Base-by-base conservation (phyloP, 1,140 invertebrate species). In the Drosophila nigrodunni region DNA sequence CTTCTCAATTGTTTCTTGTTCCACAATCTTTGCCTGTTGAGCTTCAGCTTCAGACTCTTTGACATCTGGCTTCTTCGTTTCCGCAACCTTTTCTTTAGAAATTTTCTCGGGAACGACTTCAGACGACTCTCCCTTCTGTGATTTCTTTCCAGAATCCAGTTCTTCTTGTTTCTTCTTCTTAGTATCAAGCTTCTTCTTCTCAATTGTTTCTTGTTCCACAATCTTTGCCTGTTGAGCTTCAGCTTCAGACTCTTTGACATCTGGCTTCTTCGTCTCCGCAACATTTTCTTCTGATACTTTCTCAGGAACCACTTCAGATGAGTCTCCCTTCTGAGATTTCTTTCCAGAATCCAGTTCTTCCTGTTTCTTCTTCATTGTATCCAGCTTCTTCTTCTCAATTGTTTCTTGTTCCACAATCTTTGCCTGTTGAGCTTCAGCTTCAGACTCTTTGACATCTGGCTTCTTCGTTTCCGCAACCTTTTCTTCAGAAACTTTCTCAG, bases 141-240 rank as follows among this genome's bases (percentile, higher is more conserved):
- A 11, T 21, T 74, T 66, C 25, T 77, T 62, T 18, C 25, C 35
- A 1, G 18, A 52, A 43, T 75, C 59, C 11, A 46, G 47, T 5
- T 74, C 60, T 2, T 1, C 35, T 39, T 41, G 59, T 8, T 78
- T 64, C 25, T 50, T 52, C n/a, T 68, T 15, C 1, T n/a, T n/a
- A n/a, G n/a, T n/a, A 54, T 74, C 39, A 9, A 72, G 15, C 2
- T 71, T 58, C 11, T 55, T 15, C n/a, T 70, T 50, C 18, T 60
- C 66, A 43, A 62, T 37, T 21, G 35, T 58, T 62, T 67, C 25
- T 9, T 73, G 15, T 4, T 66, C 60, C 18, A 58, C 9, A 13
- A 13, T 4, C 41, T 68, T 79, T n/a, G 59, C 77, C 18, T 71
- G 59, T 58, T 67, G 54, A 15, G 74, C 46, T 76, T 80, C 68